Evolutionary conservation across 2,888 invertebrate species (phyloP).

Genomic region (Hylaea fasciaria): DNA sequence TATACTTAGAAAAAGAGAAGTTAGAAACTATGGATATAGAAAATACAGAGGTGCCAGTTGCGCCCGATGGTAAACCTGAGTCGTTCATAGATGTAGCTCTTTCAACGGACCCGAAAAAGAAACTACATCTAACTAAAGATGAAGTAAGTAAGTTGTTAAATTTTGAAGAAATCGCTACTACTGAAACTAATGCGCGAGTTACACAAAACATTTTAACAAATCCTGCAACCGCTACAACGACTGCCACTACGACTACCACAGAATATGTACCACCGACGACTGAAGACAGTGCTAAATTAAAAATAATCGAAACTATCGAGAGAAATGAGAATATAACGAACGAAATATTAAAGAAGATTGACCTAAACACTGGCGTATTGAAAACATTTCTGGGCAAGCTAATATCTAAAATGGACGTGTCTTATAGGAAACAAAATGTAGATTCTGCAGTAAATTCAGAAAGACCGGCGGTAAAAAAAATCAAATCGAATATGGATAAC

Average conservation of each 20-base stretch:
- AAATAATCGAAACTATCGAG: constrained; percentile 55
- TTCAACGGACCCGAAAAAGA: constrained; percentile 36
- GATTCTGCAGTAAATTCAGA: background rate
- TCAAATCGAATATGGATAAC: background rate
- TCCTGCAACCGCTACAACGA: constrained; percentile 23
- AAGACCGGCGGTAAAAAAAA: background rate
- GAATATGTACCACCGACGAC: constrained; percentile 27
- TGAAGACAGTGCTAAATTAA: constrained; percentile 30
- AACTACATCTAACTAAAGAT: constrained; percentile 3
- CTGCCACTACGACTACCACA: constrained; percentile 26
- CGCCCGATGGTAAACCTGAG: constrained; percentile 28
- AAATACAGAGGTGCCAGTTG: constrained; percentile 23
- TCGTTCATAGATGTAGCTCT: constrained; percentile 44
- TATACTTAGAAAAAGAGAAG: constrained; percentile 60
- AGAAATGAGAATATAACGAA: constrained; percentile 65
- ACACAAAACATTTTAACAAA: constrained; percentile 39
- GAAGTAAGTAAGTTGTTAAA: constrained; percentile 1
- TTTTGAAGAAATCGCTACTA: background rate
- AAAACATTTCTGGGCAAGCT: constrained; percentile 64
- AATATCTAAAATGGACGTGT: constrained; percentile 45
- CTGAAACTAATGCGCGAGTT: constrained; percentile 6
- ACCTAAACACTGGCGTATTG: constrained; percentile 66
- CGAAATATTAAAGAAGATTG: constrained; percentile 68
- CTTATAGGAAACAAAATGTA: background rate
- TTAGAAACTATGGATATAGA: constrained; percentile 45